Evolutionary conservation across 2,888 invertebrate species (phyloP), one percentile per base, ranked within the genome.

Genomic region (Cremastobaeus sp.): DNA sequence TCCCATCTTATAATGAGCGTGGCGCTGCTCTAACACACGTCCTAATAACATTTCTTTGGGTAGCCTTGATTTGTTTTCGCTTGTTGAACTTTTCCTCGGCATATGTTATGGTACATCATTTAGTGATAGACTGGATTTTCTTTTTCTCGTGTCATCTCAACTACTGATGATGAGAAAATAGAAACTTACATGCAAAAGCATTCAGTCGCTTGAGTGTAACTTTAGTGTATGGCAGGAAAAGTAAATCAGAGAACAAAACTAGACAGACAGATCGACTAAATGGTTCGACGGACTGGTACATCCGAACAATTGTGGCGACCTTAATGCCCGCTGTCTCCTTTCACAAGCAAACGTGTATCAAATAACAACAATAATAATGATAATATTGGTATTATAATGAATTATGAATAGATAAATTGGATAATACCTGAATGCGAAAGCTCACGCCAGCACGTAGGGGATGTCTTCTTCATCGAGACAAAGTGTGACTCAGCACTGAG

Each of bases 361-460:
- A 83, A 83, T 81, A 84, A 85, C 83, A 82, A 82, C 82, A 81
- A 78, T 78, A 78, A 82, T 79, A 78, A 80, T 82, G 83, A 83
- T 81, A 84, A 81, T 84, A 84, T 83, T 83, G 80, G 79, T 84
- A 83, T 37, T 86, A 85, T 85, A 87, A 86, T 87, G 87, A 88
- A 88, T 85, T 87, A 88, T 88, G 88, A 88, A 88, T 88, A 89
- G 88, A 90, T 89, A 89, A 89, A 88, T 89, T 90, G 88, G 89
- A 89, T 90, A 90, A 90, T 90, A 90, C 90, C 90, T 90, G 90
- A 87, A 88, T 89, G 89, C 47, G 60, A 88, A 88, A 88, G 86
- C 85, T 85, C 82, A 83, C 85, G 84, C 86, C 88, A 86, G 87
- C 86, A 85, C 83, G 86, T 81, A 85, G 86, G 86, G 86, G 87